Evolutionary conservation across 2,888 invertebrate genomes (phyloP).

Genomic region (Drosophila anceps): DNA sequence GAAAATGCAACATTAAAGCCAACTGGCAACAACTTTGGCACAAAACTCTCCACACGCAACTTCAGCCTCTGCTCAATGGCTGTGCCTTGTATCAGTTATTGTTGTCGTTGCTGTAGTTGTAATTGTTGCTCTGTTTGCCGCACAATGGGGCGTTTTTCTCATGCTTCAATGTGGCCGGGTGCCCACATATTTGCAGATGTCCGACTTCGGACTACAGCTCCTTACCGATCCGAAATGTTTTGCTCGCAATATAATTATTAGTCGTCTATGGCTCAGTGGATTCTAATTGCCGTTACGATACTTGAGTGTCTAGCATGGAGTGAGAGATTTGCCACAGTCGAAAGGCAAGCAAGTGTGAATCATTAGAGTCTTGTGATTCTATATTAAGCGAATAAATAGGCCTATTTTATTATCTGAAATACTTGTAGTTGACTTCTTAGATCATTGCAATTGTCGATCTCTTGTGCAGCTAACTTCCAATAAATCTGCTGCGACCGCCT

Average conservation of each 20-base stretch:
- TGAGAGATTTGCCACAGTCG: background rate
- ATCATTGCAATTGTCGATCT: background rate
- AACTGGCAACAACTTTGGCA: conserved; percentile 72
- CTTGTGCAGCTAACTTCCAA: background rate
- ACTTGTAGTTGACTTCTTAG: background rate
- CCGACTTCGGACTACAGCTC: conserved; percentile 41
- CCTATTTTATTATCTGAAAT: background rate
- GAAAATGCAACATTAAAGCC: conserved; percentile 78
- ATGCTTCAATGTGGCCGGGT: conserved; percentile 53
- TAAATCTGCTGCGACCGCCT: conserved; percentile 17
- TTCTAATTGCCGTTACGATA: conserved; percentile 67
- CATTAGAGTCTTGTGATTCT: background rate
- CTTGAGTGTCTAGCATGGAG: background rate
- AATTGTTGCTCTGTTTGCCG: conserved; percentile 34
- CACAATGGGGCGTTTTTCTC: conserved; percentile 77
- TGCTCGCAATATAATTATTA: conserved; percentile 66
- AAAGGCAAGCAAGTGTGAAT: conserved; percentile 2
- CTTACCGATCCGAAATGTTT: conserved; percentile 24
- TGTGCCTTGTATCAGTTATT: conserved; percentile 37
- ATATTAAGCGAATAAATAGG: background rate
- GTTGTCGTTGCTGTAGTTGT: conserved; percentile 40
- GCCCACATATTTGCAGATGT: conserved; percentile 69
- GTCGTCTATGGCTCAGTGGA: conserved; percentile 64
- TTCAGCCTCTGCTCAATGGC: conserved; percentile 36
- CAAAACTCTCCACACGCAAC: conserved; percentile 69